Base-by-base conservation (phyloP, 2,113 vertebrate species). In the Diglossa brunneiventris region DNA sequence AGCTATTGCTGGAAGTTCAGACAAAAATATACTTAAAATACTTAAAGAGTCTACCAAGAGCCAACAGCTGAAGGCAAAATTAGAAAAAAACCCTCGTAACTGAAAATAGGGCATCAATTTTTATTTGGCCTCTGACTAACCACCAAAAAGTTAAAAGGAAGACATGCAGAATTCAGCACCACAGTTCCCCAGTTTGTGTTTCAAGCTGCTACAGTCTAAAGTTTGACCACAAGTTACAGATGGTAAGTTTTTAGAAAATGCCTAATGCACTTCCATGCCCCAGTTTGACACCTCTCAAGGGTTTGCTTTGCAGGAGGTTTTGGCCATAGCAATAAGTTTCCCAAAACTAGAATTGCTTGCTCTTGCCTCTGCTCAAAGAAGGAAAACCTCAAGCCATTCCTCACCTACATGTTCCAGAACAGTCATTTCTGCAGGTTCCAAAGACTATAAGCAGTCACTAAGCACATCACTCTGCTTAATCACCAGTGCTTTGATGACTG, bases 11-110 rank as follows among this genome's bases (percentile, higher is more conserved):
- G 76, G 88, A 90, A 89, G 64, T 86, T 94, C 76, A 83, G 94
- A 83, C 50, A 74, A 90, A 94, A 93, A 95, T 94, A 96, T 4
- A 94, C 83, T 92, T 39, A 41, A 90, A 93, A 93, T 77, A 93
- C 76, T 86, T 83, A 90, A 89, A 92, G 55, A 92, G 83, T 35
- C 83, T 78, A 90, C 68, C 47, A 64, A 83, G 90, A 96, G 44
- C 68, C 68, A 83, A 93, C 85, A 93, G 95, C 94, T 92, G 85
- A 95, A 68, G 75, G 76, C 72, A 95, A 84, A 94, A 90, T 81
- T 90, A 96, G 93, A 49, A 85, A 70, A 91, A 94, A 79, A 27
- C 1, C 46, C 61, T 91, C 37, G 14, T 15, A 64, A 67, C 85
- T 81, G 64, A 86, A 96, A 96, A 93, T 47, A 95, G 87, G 37